Evolutionary conservation across 2,113 vertebrate species (phyloP).

Genomic region (Euleptes europaea): DNA sequence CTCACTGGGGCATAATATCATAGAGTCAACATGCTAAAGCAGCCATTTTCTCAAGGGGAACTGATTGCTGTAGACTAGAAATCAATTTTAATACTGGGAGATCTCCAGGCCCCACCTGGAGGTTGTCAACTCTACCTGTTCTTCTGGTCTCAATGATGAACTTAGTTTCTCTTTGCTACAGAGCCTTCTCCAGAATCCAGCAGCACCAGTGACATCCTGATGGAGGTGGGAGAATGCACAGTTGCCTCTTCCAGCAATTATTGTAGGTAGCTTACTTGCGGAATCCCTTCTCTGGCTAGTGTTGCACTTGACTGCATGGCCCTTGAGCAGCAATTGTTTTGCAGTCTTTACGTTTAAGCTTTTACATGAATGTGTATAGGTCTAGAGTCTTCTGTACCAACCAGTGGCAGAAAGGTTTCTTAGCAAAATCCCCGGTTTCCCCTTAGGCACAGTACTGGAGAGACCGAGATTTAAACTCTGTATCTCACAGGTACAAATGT

Average conservation of each 20-base stretch:
- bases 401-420: background rate
- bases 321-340: background rate
- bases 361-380: background rate
- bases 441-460: background rate
- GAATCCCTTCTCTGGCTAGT: background rate
- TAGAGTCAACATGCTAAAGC: no score
- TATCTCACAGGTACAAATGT: background rate
- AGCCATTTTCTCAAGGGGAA: no score
- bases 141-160: background rate
- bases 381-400: background rate
- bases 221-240: background rate
- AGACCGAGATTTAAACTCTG: background rate
- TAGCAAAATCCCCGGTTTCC: background rate
- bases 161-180: background rate
- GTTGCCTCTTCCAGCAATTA: background rate
- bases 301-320: background rate
- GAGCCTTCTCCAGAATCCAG: background rate
- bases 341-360: background rate
- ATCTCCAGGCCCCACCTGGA: no score
- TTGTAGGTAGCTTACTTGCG: background rate
- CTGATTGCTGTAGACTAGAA: no score
- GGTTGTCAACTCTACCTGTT: background rate
- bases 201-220: background rate
- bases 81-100: no score
- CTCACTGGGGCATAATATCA: no score